These are phyloP conservation scores for Pollimyrus isidori DNA, from an alignment of 2,113 vertebrate species.

Conservation along the genomic window DNA sequence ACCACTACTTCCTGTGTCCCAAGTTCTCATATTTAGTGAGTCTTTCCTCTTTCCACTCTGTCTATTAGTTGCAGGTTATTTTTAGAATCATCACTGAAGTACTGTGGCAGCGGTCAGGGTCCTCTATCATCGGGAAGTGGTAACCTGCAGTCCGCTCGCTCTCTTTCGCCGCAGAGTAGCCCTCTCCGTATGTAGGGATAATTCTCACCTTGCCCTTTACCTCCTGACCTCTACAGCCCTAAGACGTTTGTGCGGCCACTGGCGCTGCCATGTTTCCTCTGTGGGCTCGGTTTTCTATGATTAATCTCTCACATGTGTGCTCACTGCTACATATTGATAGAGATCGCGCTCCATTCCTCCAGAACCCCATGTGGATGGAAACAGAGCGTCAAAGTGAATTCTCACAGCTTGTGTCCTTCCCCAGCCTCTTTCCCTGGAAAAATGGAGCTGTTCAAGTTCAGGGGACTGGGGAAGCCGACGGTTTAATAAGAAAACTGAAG, in stretches of 20 bases:
- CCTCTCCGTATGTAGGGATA: neutral
- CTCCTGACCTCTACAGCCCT: neutral
- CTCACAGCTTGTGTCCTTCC: conserved; percentile 22
- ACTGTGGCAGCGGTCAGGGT: neutral
- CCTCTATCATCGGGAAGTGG: neutral
- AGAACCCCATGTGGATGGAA: conserved; percentile 13
- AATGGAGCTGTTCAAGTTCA: conserved; percentile 15
- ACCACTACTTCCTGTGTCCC: neutral
- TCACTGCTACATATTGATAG: neutral
- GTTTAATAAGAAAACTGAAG: conserved; percentile 37
- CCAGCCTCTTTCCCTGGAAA: conserved; percentile 24
- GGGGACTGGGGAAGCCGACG: conserved; percentile 27
- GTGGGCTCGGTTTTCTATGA: neutral
- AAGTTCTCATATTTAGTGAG: neutral
- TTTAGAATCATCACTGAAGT: neutral
- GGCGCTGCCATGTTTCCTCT: neutral
- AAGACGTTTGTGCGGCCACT: neutral
- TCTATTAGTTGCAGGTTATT: neutral
- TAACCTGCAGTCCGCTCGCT: neutral
- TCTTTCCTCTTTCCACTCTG: neutral
- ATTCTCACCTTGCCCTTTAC: neutral
- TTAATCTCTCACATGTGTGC: neutral
- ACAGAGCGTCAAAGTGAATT: conserved; percentile 28
- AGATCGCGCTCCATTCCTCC: neutral
- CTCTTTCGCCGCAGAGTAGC: neutral